Evolutionary conservation across 1,140 invertebrate species (phyloP), one percentile per base, ranked within the genome.

Genomic region (Drosophila jambulina): DNA sequence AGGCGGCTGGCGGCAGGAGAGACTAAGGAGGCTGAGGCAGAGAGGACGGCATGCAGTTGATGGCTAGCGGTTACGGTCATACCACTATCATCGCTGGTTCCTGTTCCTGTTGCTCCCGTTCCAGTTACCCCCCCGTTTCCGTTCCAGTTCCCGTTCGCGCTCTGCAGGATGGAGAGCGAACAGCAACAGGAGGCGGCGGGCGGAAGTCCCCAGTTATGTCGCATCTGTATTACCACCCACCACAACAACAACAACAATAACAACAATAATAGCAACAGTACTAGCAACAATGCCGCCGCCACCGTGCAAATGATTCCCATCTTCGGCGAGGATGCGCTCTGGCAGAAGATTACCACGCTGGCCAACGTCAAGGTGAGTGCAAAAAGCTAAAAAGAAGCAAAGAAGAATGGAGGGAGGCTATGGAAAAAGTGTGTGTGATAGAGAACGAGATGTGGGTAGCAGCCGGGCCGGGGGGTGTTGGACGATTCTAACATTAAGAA

Each of bases 311-410:
- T 92, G 86, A 92, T 92, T 54, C 88, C 91, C 49, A 92, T 92
- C 59, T 92, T 92, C 54, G 91, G 91, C 43, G 91, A 92, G 82
- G 91, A 92, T 65, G 90, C 80, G 38, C 67, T 92, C 32, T 92
- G 91, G 91, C 81, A 91, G 58, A 92, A 92, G 75, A 92, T 92
- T 48, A 91, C 91, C 53, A 91, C 83, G 51, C 61, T 92, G 64
- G 91, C 91, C 45, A 82, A 91, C 82, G 86, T 92, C 46, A 85
- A 92, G 91, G 91, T 92, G 60, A 81, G 88, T 53, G 46, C 21
- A 23, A 80, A 61, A 45, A 21, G 8, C 25, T 36, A 38, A 36
- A 49, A 29, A 13, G 13, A 42, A 38, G 23, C 36, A 34, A 27
- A 42, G 36, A 61, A 34, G n/a, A 58, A 36, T 9, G 13, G 4